Percentiles rank a stretch among this genome's conserved stretches.
Conservation (phyloP, 2,113 vertebrate species). For the Cyphomyrus discorhynchus region DNA sequence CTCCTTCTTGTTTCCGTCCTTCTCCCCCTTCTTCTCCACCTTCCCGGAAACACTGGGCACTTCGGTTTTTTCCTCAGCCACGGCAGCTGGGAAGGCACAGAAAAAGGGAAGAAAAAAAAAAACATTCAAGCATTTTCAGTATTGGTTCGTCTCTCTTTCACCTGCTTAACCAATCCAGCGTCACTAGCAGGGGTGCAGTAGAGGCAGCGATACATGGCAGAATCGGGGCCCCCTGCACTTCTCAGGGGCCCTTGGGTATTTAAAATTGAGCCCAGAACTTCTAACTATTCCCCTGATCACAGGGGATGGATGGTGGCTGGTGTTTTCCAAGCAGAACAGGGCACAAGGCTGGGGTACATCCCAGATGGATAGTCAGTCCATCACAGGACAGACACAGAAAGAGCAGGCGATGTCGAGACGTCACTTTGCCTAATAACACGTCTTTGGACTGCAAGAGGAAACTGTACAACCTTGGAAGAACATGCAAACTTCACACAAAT, state of each 20-base stretch:
- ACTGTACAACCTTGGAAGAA: neutral
- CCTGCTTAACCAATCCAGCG: neutral
- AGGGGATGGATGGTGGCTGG: neutral
- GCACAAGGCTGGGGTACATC: neutral
- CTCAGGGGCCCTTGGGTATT: neutral
- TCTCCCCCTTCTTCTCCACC: conserved; percentile 58
- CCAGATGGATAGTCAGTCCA: neutral
- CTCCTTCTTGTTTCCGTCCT: conserved; percentile 53
- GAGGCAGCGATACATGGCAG: neutral
- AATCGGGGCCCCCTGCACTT: neutral
- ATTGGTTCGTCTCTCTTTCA: neutral
- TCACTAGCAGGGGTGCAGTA: neutral
- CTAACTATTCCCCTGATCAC: neutral
- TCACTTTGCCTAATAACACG: neutral
- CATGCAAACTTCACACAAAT: neutral
- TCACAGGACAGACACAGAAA: neutral
- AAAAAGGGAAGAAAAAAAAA: neutral
- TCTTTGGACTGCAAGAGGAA: neutral
- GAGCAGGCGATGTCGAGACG: neutral
- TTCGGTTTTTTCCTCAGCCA: conserved; percentile 49
- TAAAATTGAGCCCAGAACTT: neutral
- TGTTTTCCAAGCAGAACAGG: neutral
- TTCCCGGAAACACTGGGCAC: conserved; percentile 60
- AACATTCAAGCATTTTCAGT: neutral
- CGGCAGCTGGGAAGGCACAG: conserved; percentile 50